These are phyloP conservation scores for Myathropa florea DNA, from an alignment of 2,888 invertebrate species.

Conservation along the genomic window DNA sequence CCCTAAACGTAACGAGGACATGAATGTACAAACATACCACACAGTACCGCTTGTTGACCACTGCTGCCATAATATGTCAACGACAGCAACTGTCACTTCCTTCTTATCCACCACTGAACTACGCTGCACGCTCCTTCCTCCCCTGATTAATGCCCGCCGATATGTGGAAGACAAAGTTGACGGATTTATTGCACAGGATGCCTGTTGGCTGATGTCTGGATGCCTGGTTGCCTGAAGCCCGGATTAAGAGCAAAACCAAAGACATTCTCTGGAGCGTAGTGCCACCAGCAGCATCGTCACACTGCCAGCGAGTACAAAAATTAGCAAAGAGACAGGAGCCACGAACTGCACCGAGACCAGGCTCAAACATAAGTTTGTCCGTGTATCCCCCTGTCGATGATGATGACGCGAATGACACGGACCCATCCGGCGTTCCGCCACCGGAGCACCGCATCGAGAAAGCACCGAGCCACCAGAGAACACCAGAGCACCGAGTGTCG, in stretches of 20 bases:
- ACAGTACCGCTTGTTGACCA: constrained; percentile 14
- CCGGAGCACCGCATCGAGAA: not conserved
- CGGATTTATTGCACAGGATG: constrained; percentile 62
- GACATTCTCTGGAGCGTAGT: constrained; percentile 17
- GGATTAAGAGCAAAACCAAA: constrained; percentile 18
- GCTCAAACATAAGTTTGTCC: not conserved
- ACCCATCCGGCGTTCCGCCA: not conserved
- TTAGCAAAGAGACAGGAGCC: constrained; percentile 53
- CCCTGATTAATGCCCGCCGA: constrained; percentile 44
- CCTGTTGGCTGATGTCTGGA: too few species aligned
- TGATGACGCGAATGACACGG: constrained; percentile 4
- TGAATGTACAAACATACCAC: not conserved
- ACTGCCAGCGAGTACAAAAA: constrained; percentile 36
- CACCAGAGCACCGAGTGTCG: constrained; percentile 11
- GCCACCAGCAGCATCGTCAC: constrained; percentile 5
- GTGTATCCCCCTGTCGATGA: constrained; percentile 31
- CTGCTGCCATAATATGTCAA: constrained; percentile 38
- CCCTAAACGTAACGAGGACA: not conserved
- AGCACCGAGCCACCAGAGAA: not conserved
- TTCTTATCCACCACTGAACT: constrained; percentile 26
- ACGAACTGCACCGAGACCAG: constrained; percentile 9
- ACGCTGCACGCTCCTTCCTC: constrained; percentile 9
- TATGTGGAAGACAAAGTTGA: constrained; percentile 48
- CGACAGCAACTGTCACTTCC: constrained; percentile 23
- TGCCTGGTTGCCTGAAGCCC: constrained; percentile 34